phyloP scores from a whole-genome alignment of 2,113 vertebrate species.

The Sander lucioperca region DNA sequence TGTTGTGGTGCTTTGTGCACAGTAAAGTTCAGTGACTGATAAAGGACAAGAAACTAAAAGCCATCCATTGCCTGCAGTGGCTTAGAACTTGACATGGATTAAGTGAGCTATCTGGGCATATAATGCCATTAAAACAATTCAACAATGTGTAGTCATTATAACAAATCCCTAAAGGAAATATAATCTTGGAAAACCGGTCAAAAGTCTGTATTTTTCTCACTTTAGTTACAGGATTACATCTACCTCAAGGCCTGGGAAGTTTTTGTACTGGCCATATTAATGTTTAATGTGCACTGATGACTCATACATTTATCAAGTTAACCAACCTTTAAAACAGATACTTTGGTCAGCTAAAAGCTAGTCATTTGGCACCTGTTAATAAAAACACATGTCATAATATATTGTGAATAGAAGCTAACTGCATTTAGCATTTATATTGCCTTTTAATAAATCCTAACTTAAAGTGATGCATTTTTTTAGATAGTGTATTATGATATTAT shows the following conservation, averaged over 20 bases:
- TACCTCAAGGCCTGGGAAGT: constrained; percentile 64
- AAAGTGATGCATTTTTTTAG: constrained; percentile 24
- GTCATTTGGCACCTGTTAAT: constrained; percentile 23
- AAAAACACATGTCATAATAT: constrained; percentile 28
- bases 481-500: neutral
- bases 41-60: neutral
- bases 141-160: neutral
- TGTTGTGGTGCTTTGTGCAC: neutral
- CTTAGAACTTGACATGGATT: constrained; percentile 8
- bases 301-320: constrained; percentile 5
- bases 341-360: constrained; percentile 2
- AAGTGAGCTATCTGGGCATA: neutral
- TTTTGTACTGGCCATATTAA: neutral
- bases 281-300: constrained; percentile 25
- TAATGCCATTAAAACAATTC: constrained; percentile 1
- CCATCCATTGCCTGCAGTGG: neutral
- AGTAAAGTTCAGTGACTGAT: constrained; percentile 3
- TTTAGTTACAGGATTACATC: constrained; percentile 31
- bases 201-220: constrained; percentile 26
- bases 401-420: constrained; percentile 61
- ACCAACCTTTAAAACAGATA: constrained; percentile 1
- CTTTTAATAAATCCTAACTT: constrained; percentile 72
- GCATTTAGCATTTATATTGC: constrained; percentile 45
- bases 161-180: constrained; percentile 11
- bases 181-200: neutral